Evolutionary conservation across 2,797 vertebrate species (phyloP).

Genomic region (Premnoplex brunnescens): DNA sequence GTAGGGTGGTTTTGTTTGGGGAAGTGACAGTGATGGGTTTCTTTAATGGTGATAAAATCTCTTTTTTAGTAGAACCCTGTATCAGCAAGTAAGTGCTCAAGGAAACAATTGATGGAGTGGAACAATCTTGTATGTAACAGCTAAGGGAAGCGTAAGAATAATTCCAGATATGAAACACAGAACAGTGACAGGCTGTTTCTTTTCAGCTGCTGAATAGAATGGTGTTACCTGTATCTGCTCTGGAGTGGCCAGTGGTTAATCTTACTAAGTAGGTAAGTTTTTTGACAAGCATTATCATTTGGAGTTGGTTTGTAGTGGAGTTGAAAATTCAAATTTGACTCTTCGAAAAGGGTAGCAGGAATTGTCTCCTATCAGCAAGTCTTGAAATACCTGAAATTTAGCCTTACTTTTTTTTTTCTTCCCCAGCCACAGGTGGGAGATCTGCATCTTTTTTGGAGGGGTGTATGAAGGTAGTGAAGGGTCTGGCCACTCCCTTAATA

Average conservation of each 20-base stretch:
- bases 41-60: slow-evolving; percentile 10
- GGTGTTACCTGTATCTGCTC: not conserved
- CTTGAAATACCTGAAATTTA: not conserved
- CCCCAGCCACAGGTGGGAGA: not conserved
- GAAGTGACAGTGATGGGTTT: not conserved
- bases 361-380: not conserved
- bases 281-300: not conserved
- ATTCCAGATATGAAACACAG: not conserved
- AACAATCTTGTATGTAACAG: not conserved
- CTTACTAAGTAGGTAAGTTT: not conserved
- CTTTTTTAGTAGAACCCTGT: not conserved
- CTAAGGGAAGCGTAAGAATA: not conserved
- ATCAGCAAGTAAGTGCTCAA: not conserved
- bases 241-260: not conserved
- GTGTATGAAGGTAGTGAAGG: not conserved
- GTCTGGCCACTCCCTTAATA: not conserved
- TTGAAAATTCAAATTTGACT: not conserved
- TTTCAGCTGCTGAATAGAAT: not conserved
- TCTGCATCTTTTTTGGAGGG: not conserved
- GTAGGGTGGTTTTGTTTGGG: not conserved
- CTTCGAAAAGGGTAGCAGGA: not conserved
- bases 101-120: not conserved
- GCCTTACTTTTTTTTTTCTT: no score
- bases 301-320: not conserved
- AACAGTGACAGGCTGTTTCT: not conserved